phyloP scores from a whole-genome alignment of 1,140 invertebrate species.

The Popillia japonica region DNA sequence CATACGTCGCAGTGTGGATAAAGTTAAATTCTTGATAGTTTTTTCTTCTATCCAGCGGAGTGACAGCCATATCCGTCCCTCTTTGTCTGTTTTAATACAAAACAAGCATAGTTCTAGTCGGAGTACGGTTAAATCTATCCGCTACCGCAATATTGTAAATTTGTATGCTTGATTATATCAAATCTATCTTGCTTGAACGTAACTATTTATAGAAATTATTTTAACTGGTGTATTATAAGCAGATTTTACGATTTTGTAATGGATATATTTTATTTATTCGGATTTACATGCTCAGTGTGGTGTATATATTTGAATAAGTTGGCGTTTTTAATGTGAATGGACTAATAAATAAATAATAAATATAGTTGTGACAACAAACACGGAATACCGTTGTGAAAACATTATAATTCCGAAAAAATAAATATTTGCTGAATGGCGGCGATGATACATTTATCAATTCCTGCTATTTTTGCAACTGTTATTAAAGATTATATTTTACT shows the following conservation, averaged over 20 bases:
- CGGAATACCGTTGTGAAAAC: conserved; percentile 17
- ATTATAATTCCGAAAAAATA: conserved; percentile 20
- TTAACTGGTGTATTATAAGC: neutral
- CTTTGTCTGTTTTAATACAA: neutral
- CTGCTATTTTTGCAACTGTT: conserved; percentile 14
- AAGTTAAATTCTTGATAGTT: conserved; percentile 19
- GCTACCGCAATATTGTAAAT: neutral
- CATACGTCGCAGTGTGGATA: neutral
- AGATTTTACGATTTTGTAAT: neutral
- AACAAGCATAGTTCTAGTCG: neutral
- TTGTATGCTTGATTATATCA: neutral
- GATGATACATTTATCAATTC: conserved; percentile 23
- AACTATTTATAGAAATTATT: conserved; percentile 2
- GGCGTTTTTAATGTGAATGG: neutral
- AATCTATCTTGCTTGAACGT: neutral
- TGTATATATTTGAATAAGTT: conserved; percentile 15
- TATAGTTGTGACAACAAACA: conserved; percentile 19
- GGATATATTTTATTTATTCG: conserved; percentile 12
- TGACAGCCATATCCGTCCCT: neutral
- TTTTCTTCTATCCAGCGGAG: neutral
- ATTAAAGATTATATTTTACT: conserved; percentile 8
- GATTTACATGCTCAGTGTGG: neutral
- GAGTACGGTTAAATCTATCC: neutral
- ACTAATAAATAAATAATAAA: conserved; percentile 33
- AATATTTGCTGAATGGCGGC: neutral